Base-by-base conservation (phyloP, 2,113 vertebrate species). In the Leiothrix lutea region DNA sequence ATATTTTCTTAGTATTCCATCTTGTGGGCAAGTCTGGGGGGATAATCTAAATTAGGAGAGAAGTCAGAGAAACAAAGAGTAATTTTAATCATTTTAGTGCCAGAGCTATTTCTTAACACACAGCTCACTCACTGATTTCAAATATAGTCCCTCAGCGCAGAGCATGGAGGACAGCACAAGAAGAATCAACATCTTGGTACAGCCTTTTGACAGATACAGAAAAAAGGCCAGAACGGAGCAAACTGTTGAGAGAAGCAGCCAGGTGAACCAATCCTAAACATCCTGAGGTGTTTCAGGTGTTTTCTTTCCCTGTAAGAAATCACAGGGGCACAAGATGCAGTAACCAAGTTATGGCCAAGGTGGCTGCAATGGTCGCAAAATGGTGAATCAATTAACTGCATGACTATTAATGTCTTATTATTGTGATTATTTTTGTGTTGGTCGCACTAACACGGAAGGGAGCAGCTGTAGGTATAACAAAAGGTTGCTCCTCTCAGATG, bases 91-190 rank as follows among this genome's bases (percentile, higher is more conserved):
- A 65, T 91, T 89, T 90, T 84, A 60, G 69, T 96, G 92, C 93
- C 95, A 97, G 84, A 86, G 75, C 79, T 94, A 87, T 97, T 97
- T 96, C 97, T 96, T 97, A 94, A 97, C 81, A 88, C 69, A 48
- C 78, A 75, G 82, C 85, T 95, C 81, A 24, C 48, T 82, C 94
- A 80, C 45, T 92, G 87, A 86, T 93, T 94, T 92, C 95, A 83
- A 92, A 87, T 72, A 80, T 61, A 93, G 86, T 90, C 78, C 74
- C 86, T 89, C 45, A 47, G 79, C 2, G 4, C 74, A 38, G 72
- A 85, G 88, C 66, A 48, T 48, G 44, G 57, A 92, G 77, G 72
- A 78, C 44, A 86, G 82, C 47, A 74, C 1, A 0, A 95, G 70
- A 75, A 90, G 94, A 90, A 88, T 47, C 53, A 77, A 28, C 10